phyloP scores from a whole-genome alignment of 2,113 vertebrate species.

The Hippocampus guttulatus region DNA sequence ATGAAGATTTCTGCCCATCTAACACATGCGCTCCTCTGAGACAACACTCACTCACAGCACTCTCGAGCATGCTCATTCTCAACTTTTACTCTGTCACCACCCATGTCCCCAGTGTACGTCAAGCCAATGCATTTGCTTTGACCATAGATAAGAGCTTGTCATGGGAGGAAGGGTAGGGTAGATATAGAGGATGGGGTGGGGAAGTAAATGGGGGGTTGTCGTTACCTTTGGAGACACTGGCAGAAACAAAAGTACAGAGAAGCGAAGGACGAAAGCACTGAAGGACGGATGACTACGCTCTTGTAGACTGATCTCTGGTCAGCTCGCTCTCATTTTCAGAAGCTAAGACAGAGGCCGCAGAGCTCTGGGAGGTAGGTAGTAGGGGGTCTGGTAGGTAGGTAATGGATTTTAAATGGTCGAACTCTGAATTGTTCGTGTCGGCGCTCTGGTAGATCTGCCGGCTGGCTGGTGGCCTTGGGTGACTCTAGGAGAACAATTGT shows the following conservation, averaged over 20 bases:
- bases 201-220: slow-evolving; percentile 58
- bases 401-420: slow-evolving; percentile 57
- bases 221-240: slow-evolving; percentile 79
- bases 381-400: slow-evolving; percentile 65
- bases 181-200: slow-evolving; percentile 54
- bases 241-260: slow-evolving; percentile 80
- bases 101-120: slow-evolving; percentile 18
- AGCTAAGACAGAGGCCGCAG: slow-evolving; percentile 74
- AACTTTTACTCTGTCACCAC: slow-evolving; percentile 40
- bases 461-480: slow-evolving; percentile 58
- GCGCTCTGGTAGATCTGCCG: slow-evolving; percentile 70
- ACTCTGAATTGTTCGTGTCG: slow-evolving; percentile 70
- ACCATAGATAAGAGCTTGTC: slow-evolving; percentile 68
- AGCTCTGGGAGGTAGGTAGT: slow-evolving; percentile 72
- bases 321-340: slow-evolving; percentile 74
- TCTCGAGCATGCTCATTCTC: slow-evolving; percentile 57
- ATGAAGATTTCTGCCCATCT: slow-evolving; percentile 6
- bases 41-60: slow-evolving; percentile 23
- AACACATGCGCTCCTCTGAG: neutral
- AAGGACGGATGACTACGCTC: slow-evolving; percentile 77
- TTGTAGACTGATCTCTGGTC: slow-evolving; percentile 80
- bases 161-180: slow-evolving; percentile 8
- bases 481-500: slow-evolving; percentile 69
- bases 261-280: slow-evolving; percentile 73
- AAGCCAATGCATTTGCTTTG: slow-evolving; percentile 56